phyloP scores from a whole-genome alignment of 2,888 invertebrate species.

The Watsonalla cultraria region DNA sequence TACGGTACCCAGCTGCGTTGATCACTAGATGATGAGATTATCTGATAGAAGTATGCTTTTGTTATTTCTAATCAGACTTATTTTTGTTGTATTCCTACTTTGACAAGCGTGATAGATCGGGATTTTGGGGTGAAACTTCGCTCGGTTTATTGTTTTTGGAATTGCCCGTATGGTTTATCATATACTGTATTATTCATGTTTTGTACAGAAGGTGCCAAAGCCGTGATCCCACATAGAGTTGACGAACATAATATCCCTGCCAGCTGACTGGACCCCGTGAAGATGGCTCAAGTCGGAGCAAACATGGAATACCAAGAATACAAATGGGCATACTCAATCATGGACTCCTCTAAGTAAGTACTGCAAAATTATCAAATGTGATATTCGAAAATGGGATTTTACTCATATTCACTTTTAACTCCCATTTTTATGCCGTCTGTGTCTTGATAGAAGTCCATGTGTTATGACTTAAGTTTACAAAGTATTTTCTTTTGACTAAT shows the following conservation, averaged over 20 bases:
- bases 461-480: neutral
- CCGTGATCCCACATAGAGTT: constrained; percentile 11
- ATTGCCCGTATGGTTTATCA: neutral
- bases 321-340: constrained; percentile 95
- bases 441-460: no score
- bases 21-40: no score
- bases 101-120: no score
- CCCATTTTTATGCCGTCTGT: no score
- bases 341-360: constrained; percentile 91
- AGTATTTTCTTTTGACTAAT: no score
- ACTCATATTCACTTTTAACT: neutral
- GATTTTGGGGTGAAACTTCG: no score
- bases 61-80: no score
- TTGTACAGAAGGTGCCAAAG: constrained; percentile 23
- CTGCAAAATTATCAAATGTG: no score
- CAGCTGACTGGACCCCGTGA: constrained; percentile 21
- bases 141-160: no score
- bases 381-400: neutral
- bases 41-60: no score
- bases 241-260: constrained; percentile 17
- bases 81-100: no score
- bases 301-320: constrained; percentile 81
- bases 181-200: neutral
- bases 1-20: neutral
- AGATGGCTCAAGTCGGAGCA: constrained; percentile 74